Evolutionary conservation across 2,797 vertebrate species (phyloP).

Genomic region (Tiaroga cobitis): DNA sequence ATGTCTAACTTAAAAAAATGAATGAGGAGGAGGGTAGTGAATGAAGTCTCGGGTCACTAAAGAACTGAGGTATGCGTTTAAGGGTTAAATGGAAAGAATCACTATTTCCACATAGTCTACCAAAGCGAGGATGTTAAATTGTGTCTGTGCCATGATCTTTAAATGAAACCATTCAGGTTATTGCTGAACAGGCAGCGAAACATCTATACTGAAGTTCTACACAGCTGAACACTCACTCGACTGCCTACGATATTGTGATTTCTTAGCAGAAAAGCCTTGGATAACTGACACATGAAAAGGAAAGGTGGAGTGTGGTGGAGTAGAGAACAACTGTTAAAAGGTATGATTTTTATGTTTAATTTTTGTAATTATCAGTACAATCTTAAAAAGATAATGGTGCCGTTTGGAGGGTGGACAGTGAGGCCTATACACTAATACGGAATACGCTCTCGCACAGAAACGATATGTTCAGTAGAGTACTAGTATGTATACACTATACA

Average conservation of each 20-base stretch:
- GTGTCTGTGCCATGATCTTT: slow-evolving; percentile 42
- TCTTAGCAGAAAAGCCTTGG: slow-evolving; percentile 27
- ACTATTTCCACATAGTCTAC: background rate
- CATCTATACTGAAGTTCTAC: slow-evolving; percentile 47
- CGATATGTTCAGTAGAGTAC: too few relatives aligned
- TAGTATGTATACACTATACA: slow-evolving; percentile 28
- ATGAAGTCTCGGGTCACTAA: too few relatives aligned
- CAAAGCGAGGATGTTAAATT: slow-evolving; percentile 20
- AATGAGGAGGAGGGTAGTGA: too few relatives aligned
- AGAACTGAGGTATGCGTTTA: too few relatives aligned
- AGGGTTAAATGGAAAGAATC: background rate
- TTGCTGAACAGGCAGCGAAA: slow-evolving; percentile 75
- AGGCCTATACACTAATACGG: background rate
- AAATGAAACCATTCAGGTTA: slow-evolving; percentile 68
- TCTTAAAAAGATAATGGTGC: background rate
- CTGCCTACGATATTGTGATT: slow-evolving; percentile 16
- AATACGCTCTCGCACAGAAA: too few relatives aligned
- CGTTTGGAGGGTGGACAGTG: background rate
- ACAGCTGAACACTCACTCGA: slow-evolving; percentile 25
- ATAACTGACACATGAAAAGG: slow-evolving; percentile 21
- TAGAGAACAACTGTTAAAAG: background rate
- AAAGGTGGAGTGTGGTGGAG: background rate
- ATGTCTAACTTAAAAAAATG: too few relatives aligned
- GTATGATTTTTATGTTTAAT: background rate
- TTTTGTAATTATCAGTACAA: background rate